These are phyloP conservation scores for Peucedramus taeniatus DNA, from an alignment of 2,113 vertebrate genomes.

Conservation along the genomic window DNA sequence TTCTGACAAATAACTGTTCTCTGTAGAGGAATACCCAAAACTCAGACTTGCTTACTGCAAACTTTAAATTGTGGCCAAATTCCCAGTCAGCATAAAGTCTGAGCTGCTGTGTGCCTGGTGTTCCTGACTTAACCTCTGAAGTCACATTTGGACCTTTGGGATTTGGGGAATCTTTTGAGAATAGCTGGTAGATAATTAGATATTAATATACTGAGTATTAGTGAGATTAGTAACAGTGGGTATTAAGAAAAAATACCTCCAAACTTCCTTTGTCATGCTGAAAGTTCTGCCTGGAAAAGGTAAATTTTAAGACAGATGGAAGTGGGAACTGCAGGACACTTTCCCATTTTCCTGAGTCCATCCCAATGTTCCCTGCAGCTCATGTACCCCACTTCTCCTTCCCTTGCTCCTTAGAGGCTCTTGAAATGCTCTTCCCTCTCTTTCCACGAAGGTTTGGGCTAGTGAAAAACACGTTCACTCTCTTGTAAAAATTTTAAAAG, in stretches of 20 bases:
- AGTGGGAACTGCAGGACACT: not conserved
- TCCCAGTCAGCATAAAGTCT: not conserved
- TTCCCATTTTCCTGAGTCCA: not conserved
- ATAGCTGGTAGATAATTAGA: not conserved
- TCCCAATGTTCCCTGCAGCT: not conserved
- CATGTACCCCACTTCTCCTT: accelerated
- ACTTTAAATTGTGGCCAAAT: not conserved
- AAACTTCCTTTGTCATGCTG: not conserved
- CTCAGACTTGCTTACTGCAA: not conserved
- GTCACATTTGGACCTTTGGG: not conserved
- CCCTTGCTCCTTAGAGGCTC: not conserved
- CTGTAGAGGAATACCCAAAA: not conserved
- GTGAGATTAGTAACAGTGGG: not conserved
- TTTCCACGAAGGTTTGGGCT: accelerated
- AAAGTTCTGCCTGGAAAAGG: not conserved
- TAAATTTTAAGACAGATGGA: not conserved
- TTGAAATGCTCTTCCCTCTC: not conserved
- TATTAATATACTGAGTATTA: not conserved
- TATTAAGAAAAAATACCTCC: not conserved
- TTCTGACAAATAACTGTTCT: not conserved
- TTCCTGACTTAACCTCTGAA: not conserved
- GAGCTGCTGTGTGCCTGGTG: not conserved
- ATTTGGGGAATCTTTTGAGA: not conserved
- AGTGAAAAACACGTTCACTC: not conserved
- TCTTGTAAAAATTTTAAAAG: not conserved